phyloP scores from a whole-genome alignment of 1,140 invertebrate species.

The Anadara kagoshimensis region DNA sequence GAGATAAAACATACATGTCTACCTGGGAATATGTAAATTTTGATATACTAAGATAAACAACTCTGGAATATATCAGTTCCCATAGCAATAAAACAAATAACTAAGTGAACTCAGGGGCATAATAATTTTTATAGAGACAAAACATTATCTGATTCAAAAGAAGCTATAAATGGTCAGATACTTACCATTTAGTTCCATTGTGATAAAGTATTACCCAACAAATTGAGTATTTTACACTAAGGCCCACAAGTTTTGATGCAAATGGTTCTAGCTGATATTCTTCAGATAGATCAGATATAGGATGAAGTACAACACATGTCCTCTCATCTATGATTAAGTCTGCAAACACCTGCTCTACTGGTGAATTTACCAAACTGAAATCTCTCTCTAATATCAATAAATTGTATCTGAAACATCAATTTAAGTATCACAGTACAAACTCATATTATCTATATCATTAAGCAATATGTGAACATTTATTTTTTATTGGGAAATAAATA shows the following conservation, averaged over 20 bases:
- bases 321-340: conserved; percentile 27
- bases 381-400: conserved; percentile 23
- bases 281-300: conserved; percentile 13
- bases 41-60: no score
- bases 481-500: not conserved
- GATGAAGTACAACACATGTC: conserved; percentile 18
- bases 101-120: not conserved
- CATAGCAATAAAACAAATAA: not conserved
- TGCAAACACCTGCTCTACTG: conserved; percentile 9
- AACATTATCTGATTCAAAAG: not conserved
- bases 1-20: no score
- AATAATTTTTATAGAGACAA: not conserved
- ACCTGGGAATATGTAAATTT: no score
- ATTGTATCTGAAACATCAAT: conserved; percentile 17
- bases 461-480: not conserved
- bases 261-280: conserved; percentile 14
- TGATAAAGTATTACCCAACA: conserved; percentile 22
- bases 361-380: conserved; percentile 1
- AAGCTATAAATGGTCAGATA: not conserved
- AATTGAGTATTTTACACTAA: conserved; percentile 30
- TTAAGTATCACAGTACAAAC: not conserved
- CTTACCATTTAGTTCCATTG: no score
- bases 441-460: not conserved
- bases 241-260: conserved; percentile 6
- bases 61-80: not conserved